Evolutionary conservation across 2,797 vertebrate species (phyloP).

Genomic region (Cirrhinus mrigala): DNA sequence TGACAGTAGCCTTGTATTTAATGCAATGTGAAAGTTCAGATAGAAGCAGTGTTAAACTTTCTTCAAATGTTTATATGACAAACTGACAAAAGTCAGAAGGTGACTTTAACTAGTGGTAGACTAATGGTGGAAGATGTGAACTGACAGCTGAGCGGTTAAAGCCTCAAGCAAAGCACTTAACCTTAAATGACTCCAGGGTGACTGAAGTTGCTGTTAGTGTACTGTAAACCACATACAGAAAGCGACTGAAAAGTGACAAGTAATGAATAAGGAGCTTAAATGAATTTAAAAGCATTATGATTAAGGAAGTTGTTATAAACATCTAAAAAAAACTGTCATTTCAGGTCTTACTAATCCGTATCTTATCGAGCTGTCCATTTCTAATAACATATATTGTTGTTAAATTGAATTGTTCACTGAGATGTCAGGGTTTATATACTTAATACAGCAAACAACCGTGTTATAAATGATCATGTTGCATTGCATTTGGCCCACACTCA

Average conservation of each 20-base stretch:
- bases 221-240: neutral
- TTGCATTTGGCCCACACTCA: neutral
- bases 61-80: neutral
- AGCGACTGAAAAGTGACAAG: neutral
- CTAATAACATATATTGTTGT: neutral
- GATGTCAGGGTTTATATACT: neutral
- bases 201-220: neutral
- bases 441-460: neutral
- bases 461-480: neutral
- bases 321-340: no score
- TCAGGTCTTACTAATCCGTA: neutral
- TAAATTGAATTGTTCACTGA: neutral
- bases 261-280: neutral
- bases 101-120: neutral
- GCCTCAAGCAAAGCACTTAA: slow-evolving; percentile 31
- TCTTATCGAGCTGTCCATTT: neutral
- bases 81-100: neutral
- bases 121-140: neutral
- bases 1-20: neutral
- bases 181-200: slow-evolving; percentile 21
- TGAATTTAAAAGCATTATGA: neutral
- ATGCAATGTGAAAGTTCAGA: neutral
- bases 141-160: slow-evolving; percentile 18
- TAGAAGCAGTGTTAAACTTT: neutral
- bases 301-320: neutral